Percentiles rank a stretch among this genome's conserved stretches.
These are phyloP conservation scores for Chrysaora quinquecirrha DNA, from an alignment of 30 jellyfish, hydroid and myxozoan genomes.

Conservation along the genomic window DNA sequence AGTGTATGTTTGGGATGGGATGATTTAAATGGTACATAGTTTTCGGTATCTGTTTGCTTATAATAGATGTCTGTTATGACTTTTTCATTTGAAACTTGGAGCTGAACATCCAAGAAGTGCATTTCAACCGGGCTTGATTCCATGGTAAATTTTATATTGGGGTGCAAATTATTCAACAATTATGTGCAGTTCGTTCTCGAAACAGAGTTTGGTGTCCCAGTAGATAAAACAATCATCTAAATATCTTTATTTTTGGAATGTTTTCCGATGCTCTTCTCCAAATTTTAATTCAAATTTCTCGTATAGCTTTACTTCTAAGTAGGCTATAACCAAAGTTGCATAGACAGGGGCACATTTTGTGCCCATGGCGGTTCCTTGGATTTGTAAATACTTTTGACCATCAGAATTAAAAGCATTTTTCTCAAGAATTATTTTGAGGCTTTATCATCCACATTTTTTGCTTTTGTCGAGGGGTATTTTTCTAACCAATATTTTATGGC, in stretches of 20 bases:
- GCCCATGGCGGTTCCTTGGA: constrained; percentile 47
- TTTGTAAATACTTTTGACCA: constrained; percentile 8
- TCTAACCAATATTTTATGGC: constrained; percentile 21
- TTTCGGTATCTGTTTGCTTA: too few relatives aligned
- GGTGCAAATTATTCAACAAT: too few relatives aligned
- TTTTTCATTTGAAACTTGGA: too few relatives aligned
- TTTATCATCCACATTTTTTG: constrained; percentile 7
- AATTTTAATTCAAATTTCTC: constrained; percentile 7
- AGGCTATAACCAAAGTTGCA: constrained; percentile 31
- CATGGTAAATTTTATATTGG: too few relatives aligned
- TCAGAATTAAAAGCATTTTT: constrained; percentile 15
- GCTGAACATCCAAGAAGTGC: too few relatives aligned
- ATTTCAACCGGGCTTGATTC: too few relatives aligned
- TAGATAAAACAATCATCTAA: constrained; percentile 23
- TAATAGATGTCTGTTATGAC: too few relatives aligned
- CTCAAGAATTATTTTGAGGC: constrained; percentile 1
- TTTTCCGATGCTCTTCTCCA: neutral
- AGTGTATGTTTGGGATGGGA: too few relatives aligned
- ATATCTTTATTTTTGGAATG: neutral
- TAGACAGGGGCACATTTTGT: constrained; percentile 24
- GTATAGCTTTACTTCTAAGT: constrained; percentile 17
- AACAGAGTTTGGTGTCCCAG: constrained; percentile 13
- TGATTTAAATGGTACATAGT: too few relatives aligned
- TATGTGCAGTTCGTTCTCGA: neutral
- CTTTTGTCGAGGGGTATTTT: neutral